Conservation (phyloP, 1,140 invertebrate species). For the Maniola jurtina region DNA sequence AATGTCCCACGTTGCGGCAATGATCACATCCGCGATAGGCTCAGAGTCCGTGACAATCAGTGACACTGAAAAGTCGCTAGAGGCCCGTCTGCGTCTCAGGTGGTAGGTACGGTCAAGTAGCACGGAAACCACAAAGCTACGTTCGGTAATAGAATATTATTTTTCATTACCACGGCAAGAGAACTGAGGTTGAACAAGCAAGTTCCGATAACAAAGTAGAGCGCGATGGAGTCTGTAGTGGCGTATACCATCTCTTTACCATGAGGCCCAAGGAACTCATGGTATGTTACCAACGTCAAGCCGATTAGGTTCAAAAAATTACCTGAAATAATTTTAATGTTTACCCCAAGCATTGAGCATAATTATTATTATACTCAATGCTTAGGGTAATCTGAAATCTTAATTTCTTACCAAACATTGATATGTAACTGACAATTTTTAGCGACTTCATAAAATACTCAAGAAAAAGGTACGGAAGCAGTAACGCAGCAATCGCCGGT, state of each 20-base stretch:
- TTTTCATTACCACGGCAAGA: conserved; percentile 48
- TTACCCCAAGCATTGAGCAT: too few species aligned
- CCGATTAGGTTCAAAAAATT: conserved; percentile 46
- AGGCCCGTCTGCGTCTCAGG: too few species aligned
- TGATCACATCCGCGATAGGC: too few species aligned
- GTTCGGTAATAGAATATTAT: too few species aligned
- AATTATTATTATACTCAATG: neutral
- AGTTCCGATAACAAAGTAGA: conserved; percentile 45
- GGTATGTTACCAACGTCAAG: conserved; percentile 43
- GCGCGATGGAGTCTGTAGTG: conserved; percentile 29
- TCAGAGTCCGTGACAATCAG: too few species aligned
- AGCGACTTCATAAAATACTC: conserved; percentile 55
- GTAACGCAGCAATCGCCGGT: conserved; percentile 39
- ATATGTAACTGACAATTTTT: conserved; percentile 53
- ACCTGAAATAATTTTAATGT: conserved; percentile 35
- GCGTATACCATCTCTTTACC: conserved; percentile 32
- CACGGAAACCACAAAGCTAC: too few species aligned
- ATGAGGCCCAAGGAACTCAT: conserved; percentile 42
- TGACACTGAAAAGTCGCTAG: too few species aligned
- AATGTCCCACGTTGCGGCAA: too few species aligned
- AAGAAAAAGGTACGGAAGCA: conserved; percentile 48
- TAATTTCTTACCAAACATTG: conserved; percentile 54
- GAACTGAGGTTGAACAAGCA: conserved; percentile 52
- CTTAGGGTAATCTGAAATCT: neutral
- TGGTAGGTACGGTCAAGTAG: too few species aligned